Evolutionary conservation across 1,140 invertebrate genomes (phyloP).

Genomic region (Megalopta genalis): DNA sequence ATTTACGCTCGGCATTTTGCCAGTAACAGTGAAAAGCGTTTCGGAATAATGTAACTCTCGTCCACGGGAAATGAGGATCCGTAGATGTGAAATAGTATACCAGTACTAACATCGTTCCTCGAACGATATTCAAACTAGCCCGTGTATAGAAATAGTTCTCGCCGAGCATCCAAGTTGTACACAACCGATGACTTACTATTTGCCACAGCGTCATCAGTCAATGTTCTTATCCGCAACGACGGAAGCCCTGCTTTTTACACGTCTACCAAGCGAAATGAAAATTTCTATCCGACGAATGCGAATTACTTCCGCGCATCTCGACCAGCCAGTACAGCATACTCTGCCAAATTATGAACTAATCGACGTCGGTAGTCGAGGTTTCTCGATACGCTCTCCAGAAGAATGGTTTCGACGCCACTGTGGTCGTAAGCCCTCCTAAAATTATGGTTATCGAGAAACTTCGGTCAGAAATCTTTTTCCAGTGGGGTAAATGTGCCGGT

Average conservation of each 20-base stretch:
- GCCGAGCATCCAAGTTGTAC: neutral
- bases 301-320: slow-evolving; percentile 7
- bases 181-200: slow-evolving; percentile 11
- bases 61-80: slow-evolving; percentile 55
- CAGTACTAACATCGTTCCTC: slow-evolving; percentile 6
- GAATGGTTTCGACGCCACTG: neutral
- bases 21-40: slow-evolving; percentile 68
- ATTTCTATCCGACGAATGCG: slow-evolving; percentile 24
- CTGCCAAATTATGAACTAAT: slow-evolving; percentile 46
- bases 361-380: slow-evolving; percentile 27
- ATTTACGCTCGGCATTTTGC: slow-evolving; percentile 65
- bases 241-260: neutral
- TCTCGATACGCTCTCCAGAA: neutral
- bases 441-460: neutral
- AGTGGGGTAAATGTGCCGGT: no score
- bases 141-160: neutral
- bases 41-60: slow-evolving; percentile 60
- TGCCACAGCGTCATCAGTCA: slow-evolving; percentile 20
- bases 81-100: slow-evolving; percentile 16
- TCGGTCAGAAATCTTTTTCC: no score
- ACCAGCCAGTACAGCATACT: slow-evolving; percentile 3
- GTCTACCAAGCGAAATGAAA: neutral
- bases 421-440: neutral
- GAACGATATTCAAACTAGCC: slow-evolving; percentile 42
- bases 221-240: slow-evolving; percentile 6